phyloP scores from a whole-genome alignment of 1,140 invertebrate genomes.

The Piezodorus guildinii region DNA sequence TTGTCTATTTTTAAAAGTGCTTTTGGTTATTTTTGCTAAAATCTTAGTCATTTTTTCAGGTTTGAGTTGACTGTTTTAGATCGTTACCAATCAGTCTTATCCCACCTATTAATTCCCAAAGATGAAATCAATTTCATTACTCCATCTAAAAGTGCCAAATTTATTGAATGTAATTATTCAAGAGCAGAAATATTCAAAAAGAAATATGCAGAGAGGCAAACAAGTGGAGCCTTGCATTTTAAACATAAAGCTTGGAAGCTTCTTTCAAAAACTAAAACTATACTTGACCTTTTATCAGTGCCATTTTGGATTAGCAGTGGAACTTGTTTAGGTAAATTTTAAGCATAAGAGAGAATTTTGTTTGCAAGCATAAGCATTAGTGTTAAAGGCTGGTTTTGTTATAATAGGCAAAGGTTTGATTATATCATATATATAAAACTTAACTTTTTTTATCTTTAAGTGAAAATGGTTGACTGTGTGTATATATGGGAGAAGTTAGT shows the following conservation, averaged over 20 bases:
- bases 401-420: too few relatives aligned
- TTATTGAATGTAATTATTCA: conserved; percentile 38
- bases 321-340: conserved; percentile 38
- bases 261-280: conserved; percentile 35
- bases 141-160: conserved; percentile 26
- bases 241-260: conserved; percentile 37
- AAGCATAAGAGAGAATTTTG: too few relatives aligned
- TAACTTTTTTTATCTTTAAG: too few relatives aligned
- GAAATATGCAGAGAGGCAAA: conserved; percentile 32
- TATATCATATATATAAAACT: too few relatives aligned
- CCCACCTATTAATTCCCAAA: conserved; percentile 21
- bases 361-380: too few relatives aligned
- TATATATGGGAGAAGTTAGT: too few relatives aligned
- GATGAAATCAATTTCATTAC: conserved; percentile 16
- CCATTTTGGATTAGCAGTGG: conserved; percentile 48
- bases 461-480: too few relatives aligned
- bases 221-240: conserved; percentile 34
- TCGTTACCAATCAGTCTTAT: not conserved
- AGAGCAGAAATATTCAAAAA: conserved; percentile 34
- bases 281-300: conserved; percentile 38
- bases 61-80: conserved; percentile 9
- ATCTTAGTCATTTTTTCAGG: conserved; percentile 14
- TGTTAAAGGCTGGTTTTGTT: too few relatives aligned
- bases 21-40: not conserved
- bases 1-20: not conserved